phyloP scores from a whole-genome alignment of 2,888 invertebrate genomes.

The Trimorus sp. region DNA sequence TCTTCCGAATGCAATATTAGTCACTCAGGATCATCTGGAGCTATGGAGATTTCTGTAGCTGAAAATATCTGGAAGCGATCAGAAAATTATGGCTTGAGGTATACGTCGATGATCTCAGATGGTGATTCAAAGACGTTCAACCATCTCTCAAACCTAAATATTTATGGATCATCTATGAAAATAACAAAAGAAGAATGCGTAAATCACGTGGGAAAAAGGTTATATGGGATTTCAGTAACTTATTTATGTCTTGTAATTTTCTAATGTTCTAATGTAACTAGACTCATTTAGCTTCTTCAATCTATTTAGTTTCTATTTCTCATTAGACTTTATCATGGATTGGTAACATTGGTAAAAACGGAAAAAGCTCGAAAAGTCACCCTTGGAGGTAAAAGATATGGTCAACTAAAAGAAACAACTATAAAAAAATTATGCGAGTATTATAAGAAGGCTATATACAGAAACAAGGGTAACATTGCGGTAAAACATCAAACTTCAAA shows the following conservation, averaged over 20 bases:
- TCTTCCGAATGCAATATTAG: slow-evolving; percentile 21
- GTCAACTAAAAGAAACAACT: slow-evolving; percentile 11
- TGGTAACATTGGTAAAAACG: slow-evolving; percentile 7
- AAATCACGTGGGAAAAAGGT: slow-evolving; percentile 58
- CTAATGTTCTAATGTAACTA: too few relatives aligned
- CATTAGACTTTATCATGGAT: slow-evolving; percentile 15
- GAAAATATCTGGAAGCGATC: slow-evolving; percentile 58
- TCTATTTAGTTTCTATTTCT: too few relatives aligned
- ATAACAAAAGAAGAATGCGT: slow-evolving; percentile 60
- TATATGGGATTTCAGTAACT: background rate
- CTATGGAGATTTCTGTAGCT: slow-evolving; percentile 59
- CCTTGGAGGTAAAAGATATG: slow-evolving; percentile 9
- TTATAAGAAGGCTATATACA: slow-evolving; percentile 25
- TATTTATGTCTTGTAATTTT: too few relatives aligned
- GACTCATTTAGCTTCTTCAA: background rate
- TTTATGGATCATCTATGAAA: slow-evolving; percentile 41
- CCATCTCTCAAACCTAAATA: slow-evolving; percentile 41
- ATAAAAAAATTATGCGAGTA: slow-evolving; percentile 10
- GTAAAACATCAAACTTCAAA: slow-evolving; percentile 3
- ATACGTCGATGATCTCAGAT: slow-evolving; percentile 55
- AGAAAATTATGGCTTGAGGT: slow-evolving; percentile 41
- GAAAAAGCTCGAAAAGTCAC: slow-evolving; percentile 10
- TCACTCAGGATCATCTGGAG: slow-evolving; percentile 36
- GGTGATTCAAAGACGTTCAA: slow-evolving; percentile 54
- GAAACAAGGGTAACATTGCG: slow-evolving; percentile 16